A percentile compares a stretch with the other conserved stretches of the same genome.
Conservation (phyloP, 2,113 vertebrate genomes). For the Heterocephalus glaber region DNA sequence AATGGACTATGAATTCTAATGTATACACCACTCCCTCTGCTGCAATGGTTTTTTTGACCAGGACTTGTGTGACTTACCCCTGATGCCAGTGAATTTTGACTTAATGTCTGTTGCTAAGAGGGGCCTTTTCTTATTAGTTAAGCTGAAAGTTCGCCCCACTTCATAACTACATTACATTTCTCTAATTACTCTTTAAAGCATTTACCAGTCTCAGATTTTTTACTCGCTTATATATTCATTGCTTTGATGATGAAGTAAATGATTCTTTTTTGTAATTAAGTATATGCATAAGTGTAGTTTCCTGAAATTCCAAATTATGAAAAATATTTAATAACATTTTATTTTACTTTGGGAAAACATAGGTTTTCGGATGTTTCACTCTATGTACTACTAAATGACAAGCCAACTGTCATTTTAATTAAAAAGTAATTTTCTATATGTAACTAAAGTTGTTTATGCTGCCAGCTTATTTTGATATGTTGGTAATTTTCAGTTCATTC, state of each 20-base stretch:
- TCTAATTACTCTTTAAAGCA: not conserved
- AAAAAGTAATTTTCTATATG: conserved; percentile 70
- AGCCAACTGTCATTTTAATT: conserved; percentile 66
- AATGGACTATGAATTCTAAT: not conserved
- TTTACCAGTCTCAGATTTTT: not conserved
- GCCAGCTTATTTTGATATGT: conserved; percentile 44
- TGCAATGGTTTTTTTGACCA: not conserved
- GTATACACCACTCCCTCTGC: fast-evolving
- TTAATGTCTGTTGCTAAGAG: not conserved
- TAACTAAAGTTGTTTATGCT: conserved; percentile 61
- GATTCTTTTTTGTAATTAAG: not conserved
- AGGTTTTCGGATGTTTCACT: conserved; percentile 58
- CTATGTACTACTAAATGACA: conserved; percentile 54
- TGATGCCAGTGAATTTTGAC: not conserved
- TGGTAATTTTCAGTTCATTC: conserved; percentile 73
- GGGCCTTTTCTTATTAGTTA: not conserved
- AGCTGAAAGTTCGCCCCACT: not conserved
- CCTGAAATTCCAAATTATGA: conserved; percentile 64
- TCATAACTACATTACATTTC: not conserved
- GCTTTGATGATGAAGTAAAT: not conserved
- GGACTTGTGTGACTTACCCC: not conserved
- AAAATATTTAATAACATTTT: conserved; percentile 65
- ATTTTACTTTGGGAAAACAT: conserved; percentile 65
- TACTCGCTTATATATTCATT: not conserved
- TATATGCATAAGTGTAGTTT: not conserved